A percentile compares a stretch with the other conserved stretches of the same genome.
phyloP scores from a whole-genome alignment of 2,888 invertebrate genomes.

The Amblyteles armatorius region DNA sequence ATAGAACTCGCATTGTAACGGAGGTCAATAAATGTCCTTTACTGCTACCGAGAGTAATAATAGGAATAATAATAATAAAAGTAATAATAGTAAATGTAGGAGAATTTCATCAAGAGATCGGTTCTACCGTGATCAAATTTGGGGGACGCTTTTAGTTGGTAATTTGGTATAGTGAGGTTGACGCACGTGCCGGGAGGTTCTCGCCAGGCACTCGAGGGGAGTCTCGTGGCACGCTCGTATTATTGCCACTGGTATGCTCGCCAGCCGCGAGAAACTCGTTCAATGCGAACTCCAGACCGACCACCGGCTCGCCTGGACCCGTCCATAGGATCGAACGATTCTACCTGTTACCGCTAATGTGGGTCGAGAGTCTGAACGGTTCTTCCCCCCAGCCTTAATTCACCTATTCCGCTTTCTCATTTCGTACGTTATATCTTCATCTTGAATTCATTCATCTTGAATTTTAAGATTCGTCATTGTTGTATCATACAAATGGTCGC shows the following conservation, averaged over 20 bases:
- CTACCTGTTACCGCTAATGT: conserved; percentile 22
- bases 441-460: too few relatives aligned
- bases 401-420: background rate
- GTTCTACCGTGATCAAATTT: background rate
- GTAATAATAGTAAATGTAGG: too few relatives aligned
- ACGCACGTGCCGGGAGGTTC: background rate
- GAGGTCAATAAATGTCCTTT: too few relatives aligned
- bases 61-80: too few relatives aligned
- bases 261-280: conserved; percentile 18
- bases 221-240: conserved; percentile 22
- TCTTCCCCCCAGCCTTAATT: background rate
- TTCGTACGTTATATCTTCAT: background rate
- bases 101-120: too few relatives aligned
- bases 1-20: too few relatives aligned
- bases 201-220: conserved; percentile 1
- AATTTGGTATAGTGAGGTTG: background rate
- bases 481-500: too few relatives aligned
- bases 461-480: too few relatives aligned
- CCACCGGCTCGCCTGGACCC: conserved; percentile 14
- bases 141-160: background rate
- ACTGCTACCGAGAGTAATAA: background rate
- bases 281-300: background rate
- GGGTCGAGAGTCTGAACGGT: conserved; percentile 18
- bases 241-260: conserved; percentile 19
- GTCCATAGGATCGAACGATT: conserved; percentile 17